phyloP scores from a whole-genome alignment of 2,113 vertebrate genomes.

The Promerops cafer region DNA sequence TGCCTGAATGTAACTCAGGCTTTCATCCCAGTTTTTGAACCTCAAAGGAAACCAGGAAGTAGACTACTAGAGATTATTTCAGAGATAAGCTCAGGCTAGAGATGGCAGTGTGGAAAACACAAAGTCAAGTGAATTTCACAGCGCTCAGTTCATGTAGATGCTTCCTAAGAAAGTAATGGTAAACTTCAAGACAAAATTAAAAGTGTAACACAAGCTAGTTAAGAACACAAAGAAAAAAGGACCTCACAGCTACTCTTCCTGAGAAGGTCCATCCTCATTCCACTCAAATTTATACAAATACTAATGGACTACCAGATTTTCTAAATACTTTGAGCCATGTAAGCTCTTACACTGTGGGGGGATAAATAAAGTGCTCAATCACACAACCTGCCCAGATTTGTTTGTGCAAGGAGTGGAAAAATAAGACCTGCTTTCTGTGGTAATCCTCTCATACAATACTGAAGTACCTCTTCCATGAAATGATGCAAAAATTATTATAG shows the following conservation, averaged over 20 bases:
- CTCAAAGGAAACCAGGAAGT: neutral
- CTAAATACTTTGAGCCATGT: neutral
- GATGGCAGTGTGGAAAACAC: neutral
- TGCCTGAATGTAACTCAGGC: neutral
- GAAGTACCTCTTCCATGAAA: neutral
- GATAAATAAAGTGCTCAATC: neutral
- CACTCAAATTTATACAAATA: neutral
- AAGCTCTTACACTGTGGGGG: neutral
- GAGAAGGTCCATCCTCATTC: fast-evolving
- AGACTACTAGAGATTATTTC: neutral
- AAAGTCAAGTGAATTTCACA: neutral
- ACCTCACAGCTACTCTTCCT: neutral
- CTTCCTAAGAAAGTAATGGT: neutral
- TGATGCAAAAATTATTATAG: neutral
- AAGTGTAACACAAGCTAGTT: neutral
- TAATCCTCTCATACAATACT: neutral
- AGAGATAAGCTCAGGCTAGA: neutral
- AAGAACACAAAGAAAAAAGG: neutral
- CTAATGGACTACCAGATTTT: neutral
- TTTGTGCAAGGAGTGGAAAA: neutral
- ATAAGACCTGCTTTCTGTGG: neutral
- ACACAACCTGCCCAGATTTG: neutral
- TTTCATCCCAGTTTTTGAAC: neutral
- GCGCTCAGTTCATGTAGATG: neutral
- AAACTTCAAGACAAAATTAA: neutral